Evolutionary conservation across 2,888 invertebrate genomes (phyloP).

Genomic region (Piscicola geometra): DNA sequence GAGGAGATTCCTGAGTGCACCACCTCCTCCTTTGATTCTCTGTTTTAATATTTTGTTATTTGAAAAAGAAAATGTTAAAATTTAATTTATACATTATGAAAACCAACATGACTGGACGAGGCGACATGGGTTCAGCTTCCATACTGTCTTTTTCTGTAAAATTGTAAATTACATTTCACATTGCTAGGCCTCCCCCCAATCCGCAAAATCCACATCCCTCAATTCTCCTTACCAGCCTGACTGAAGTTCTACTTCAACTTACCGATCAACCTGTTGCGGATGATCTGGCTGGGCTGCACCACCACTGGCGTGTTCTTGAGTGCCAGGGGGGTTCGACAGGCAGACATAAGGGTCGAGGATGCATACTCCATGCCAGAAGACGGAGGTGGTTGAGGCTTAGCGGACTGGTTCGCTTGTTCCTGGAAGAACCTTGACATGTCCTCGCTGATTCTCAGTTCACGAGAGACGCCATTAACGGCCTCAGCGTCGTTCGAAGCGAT

Average conservation of each 20-base stretch:
- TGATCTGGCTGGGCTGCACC: slow-evolving; percentile 66
- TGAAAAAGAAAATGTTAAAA: too few species aligned
- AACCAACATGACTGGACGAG: too few species aligned
- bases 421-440: neutral
- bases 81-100: too few species aligned
- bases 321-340: neutral
- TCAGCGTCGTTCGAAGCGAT: neutral
- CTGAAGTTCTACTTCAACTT: neutral
- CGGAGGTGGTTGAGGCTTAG: neutral
- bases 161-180: too few species aligned
- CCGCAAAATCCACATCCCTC: too few species aligned
- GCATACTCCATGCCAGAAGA: too few species aligned
- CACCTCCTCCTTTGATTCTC: neutral
- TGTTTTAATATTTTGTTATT: too few species aligned
- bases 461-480: neutral
- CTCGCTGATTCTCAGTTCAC: neutral
- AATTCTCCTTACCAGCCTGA: too few species aligned
- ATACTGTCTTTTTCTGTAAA: too few species aligned
- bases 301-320: neutral
- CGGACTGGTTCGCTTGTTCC: neutral
- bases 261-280: slow-evolving; percentile 81
- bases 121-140: too few species aligned
- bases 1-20: neutral
- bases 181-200: too few species aligned
- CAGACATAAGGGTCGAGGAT: neutral